Evolutionary conservation across 2,888 invertebrate genomes (phyloP), one percentile per base, ranked within the genome.

Genomic region (Acanthosoma haemorrhoidale): DNA sequence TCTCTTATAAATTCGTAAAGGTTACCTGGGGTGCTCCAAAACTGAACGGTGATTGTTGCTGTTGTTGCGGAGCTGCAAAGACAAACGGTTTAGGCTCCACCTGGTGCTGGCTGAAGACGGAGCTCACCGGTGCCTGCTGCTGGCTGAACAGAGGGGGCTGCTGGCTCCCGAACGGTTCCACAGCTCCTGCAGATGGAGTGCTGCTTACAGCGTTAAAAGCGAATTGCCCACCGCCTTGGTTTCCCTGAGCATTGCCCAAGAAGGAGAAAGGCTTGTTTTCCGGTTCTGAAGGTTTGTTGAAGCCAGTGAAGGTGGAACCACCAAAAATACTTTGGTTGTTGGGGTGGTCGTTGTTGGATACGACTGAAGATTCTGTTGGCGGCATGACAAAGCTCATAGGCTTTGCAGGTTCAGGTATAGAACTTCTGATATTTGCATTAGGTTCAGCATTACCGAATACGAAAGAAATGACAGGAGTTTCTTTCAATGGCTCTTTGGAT

Each of bases 21-120:
- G n/a, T n/a, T n/a, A n/a, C n/a, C n/a, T n/a, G n/a, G n/a, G n/a
- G n/a, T n/a, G n/a, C n/a, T n/a, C n/a, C n/a, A n/a, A n/a, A n/a
- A n/a, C 13, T 31, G 4, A 5, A 5, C 6, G 64, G 25, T 16
- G 38, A 43, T 9, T 68, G 71, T 34, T 68, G 69, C 63, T 51
- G 57, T 15, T 51, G 60, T 21, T 36, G 61, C 3, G 66, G 57
- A n/a, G 72, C 67, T 2, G 58, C 69, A 41, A 72, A 72, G 16
- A 70, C 70, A 51, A 72, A 72, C 1, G 70, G 72, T 8, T 69
- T 38, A n/a, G 63, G 66, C 9, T 57, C 59, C n/a, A 64, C 32
- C 13, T 39, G 58, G 15, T 51, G 51, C 29, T 67, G 69, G 38
- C 66, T 61, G 36, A 72, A 72, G 1, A 69, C 5, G n/a, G 71